These are phyloP conservation scores for Kryphioiulus occultus DNA, from an alignment of 2,888 invertebrate species.

Conservation along the genomic window DNA sequence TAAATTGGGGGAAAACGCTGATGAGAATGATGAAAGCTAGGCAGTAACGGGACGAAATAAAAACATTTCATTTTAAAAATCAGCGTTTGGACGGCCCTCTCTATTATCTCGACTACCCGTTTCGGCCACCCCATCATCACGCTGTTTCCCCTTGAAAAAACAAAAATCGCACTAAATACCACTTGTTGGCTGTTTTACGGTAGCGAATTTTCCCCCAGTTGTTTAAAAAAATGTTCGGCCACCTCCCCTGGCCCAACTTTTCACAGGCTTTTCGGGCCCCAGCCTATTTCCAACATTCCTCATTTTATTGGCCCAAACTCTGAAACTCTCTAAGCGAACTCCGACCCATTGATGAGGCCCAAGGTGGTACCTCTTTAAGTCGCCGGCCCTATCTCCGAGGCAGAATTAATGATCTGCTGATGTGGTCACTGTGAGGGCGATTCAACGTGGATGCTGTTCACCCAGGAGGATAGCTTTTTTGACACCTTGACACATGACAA, in stretches of 20 bases:
- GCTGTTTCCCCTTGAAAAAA: slow-evolving; percentile 1
- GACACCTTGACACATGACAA: slow-evolving; percentile 49
- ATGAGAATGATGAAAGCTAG: slow-evolving; percentile 46
- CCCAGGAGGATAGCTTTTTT: slow-evolving; percentile 47
- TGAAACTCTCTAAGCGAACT: neutral
- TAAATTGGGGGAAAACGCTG: slow-evolving; percentile 11
- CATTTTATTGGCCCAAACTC: neutral
- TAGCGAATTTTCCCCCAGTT: neutral
- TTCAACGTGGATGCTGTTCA: slow-evolving; percentile 47
- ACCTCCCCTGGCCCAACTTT: neutral
- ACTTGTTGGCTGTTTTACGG: slow-evolving; percentile 1
- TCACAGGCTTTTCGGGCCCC: neutral
- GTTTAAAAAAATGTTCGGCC: neutral
- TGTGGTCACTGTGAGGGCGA: slow-evolving; percentile 49
- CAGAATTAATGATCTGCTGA: slow-evolving; percentile 47
- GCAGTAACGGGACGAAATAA: slow-evolving; percentile 39
- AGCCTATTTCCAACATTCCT: neutral
- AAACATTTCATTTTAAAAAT: slow-evolving; percentile 41
- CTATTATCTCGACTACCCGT: slow-evolving; percentile 35
- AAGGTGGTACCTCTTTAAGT: slow-evolving; percentile 13
- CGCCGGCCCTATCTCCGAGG: neutral
- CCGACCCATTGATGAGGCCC: neutral
- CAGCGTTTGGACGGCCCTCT: neutral
- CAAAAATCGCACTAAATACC: slow-evolving; percentile 27
- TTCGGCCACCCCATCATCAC: slow-evolving; percentile 28